Percentiles rank a stretch among this genome's conserved stretches.
Evolutionary conservation across 1,140 invertebrate genomes (phyloP).

Genomic region (Drosophila paulistorum): DNA sequence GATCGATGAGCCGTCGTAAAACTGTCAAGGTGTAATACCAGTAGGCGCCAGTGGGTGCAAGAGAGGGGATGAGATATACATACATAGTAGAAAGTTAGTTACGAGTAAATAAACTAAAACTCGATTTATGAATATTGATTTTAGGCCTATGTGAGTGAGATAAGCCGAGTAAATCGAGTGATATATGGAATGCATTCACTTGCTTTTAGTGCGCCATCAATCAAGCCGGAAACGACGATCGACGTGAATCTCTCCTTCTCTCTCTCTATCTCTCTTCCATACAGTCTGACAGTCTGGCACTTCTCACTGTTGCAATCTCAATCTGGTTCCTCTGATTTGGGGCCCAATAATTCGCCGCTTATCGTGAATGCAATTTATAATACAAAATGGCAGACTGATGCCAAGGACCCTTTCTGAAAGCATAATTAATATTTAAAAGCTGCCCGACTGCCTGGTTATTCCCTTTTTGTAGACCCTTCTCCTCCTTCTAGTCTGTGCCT

Average conservation of each 20-base stretch:
- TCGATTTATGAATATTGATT: conserved; percentile 43
- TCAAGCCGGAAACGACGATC: conserved; percentile 67
- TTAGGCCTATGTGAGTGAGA: conserved; percentile 5
- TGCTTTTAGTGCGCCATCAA: conserved; percentile 37
- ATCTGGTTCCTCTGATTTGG: not conserved
- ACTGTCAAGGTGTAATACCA: conserved; percentile 68
- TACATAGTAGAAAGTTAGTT: not conserved
- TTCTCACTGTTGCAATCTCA: conserved; percentile 1
- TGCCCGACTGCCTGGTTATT: conserved; percentile 27
- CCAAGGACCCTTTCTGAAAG: conserved; percentile 38
- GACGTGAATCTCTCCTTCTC: not conserved
- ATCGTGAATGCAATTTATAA: conserved; percentile 75
- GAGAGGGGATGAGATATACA: not conserved
- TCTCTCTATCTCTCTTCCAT: not conserved
- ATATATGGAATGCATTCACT: conserved; percentile 30
- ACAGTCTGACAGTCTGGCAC: not conserved
- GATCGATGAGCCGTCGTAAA: conserved; percentile 67
- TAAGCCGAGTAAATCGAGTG: conserved; percentile 46
- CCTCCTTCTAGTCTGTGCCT: conserved; percentile 15
- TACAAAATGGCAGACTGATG: conserved; percentile 76
- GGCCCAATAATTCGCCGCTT: conserved; percentile 69
- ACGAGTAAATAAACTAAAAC: conserved; percentile 20
- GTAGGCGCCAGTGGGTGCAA: conserved; percentile 56
- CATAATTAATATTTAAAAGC: conserved; percentile 80
- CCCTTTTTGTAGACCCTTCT: conserved; percentile 11